These are phyloP conservation scores for Halichondria panicea DNA, from an alignment of 37 sponge, comb jelly and placozoan species.

Conservation along the genomic window DNA sequence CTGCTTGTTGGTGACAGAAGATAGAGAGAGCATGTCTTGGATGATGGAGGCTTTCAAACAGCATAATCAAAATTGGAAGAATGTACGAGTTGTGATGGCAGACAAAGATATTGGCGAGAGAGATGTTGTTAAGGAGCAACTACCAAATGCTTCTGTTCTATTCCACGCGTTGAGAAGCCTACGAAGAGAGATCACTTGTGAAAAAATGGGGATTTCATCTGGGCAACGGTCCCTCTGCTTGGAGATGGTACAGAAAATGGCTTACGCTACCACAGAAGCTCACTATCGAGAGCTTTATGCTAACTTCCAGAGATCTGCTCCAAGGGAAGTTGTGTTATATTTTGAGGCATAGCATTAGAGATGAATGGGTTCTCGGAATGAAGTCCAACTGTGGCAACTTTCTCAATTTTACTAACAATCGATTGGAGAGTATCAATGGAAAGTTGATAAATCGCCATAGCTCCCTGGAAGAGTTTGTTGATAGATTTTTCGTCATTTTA, in stretches of 20 bases:
- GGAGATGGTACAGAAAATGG: slow-evolving; percentile 56
- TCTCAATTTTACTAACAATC: slow-evolving; percentile 49
- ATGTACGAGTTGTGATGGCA: slow-evolving; percentile 38
- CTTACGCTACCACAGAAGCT: slow-evolving; percentile 34
- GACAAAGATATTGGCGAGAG: slow-evolving; percentile 67
- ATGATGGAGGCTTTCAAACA: slow-evolving; percentile 54
- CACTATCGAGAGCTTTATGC: slow-evolving; percentile 41
- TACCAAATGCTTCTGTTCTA: slow-evolving; percentile 47
- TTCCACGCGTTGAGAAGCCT: slow-evolving; percentile 55
- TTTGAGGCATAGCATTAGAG: slow-evolving; percentile 63
- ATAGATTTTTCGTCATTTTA: slow-evolving; percentile 29
- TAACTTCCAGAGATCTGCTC: slow-evolving; percentile 10
- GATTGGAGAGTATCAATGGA: slow-evolving; percentile 56
- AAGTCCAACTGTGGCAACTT: slow-evolving; percentile 31
- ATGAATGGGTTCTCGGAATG: slow-evolving; percentile 64
- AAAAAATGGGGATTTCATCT: slow-evolving; percentile 46
- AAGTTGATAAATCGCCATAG: slow-evolving; percentile 38
- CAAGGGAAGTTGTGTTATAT: slow-evolving; percentile 36
- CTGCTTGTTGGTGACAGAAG: slow-evolving; percentile 12
- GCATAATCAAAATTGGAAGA: slow-evolving; percentile 26
- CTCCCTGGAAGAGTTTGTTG: slow-evolving; percentile 36
- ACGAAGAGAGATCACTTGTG: slow-evolving; percentile 50
- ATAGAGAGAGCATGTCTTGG: slow-evolving; percentile 18
- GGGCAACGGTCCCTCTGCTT: slow-evolving; percentile 30
- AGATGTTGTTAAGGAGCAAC: slow-evolving; percentile 12